Conservation (phyloP, 2,888 invertebrate species). For the Cheiracanthium punctorium region DNA sequence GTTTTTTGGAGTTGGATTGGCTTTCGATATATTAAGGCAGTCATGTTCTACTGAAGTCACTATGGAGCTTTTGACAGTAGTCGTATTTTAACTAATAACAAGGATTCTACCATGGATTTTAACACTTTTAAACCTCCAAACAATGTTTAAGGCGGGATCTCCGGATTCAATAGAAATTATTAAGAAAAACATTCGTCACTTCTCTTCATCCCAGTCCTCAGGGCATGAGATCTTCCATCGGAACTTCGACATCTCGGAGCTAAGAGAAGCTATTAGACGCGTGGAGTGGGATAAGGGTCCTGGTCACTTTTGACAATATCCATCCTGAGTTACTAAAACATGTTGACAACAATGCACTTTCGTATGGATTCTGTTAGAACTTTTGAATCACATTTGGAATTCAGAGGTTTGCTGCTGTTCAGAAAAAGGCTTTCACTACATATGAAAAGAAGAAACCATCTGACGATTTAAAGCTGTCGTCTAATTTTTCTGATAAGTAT, state of each 20-base stretch:
- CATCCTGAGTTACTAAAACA: neutral
- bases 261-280: neutral
- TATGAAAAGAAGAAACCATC: neutral
- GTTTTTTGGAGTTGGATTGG: too few relatives aligned
- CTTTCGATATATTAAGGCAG: too few relatives aligned
- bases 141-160: neutral
- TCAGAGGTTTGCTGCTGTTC: neutral
- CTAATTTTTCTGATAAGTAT: neutral
- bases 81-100: constrained; percentile 23
- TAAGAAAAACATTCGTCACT: neutral
- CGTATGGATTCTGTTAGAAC: neutral
- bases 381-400: neutral
- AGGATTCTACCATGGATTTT: neutral
- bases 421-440: constrained; percentile 15
- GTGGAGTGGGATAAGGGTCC: neutral
- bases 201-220: neutral
- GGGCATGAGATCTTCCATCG: neutral
- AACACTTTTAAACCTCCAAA: neutral
- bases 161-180: neutral
- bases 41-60: too few relatives aligned
- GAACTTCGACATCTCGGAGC: neutral
- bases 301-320: neutral
- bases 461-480: constrained; percentile 1
- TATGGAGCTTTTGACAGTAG: neutral
- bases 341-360: neutral